Conservation (phyloP, 2,113 vertebrate species). For the Oreochromis tanganicae region DNA sequence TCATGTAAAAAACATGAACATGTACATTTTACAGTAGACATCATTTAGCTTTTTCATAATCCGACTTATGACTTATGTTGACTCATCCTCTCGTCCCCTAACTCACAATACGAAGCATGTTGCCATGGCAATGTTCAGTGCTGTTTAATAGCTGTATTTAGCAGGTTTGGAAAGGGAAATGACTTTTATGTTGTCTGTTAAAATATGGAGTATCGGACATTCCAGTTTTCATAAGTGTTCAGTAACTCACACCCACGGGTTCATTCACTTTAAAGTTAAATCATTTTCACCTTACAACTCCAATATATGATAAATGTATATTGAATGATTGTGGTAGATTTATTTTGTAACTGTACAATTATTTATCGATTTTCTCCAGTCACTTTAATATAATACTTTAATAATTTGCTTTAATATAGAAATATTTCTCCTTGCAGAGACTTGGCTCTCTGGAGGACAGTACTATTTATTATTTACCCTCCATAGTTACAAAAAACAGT, state of each 20-base stretch:
- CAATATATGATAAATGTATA: not conserved
- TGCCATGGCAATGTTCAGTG: not conserved
- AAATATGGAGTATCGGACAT: not conserved
- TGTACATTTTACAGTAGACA: too few relatives aligned
- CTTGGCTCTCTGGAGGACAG: too few relatives aligned
- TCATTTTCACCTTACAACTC: not conserved
- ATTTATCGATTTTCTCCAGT: too few relatives aligned
- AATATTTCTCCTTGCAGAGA: too few relatives aligned
- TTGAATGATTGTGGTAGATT: not conserved
- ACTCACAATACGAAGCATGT: not conserved
- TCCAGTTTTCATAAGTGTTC: not conserved
- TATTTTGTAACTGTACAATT: not conserved
- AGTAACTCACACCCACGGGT: not conserved
- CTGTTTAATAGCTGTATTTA: not conserved
- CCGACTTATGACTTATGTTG: too few relatives aligned
- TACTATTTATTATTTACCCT: too few relatives aligned
- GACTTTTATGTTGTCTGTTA: not conserved
- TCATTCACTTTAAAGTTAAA: not conserved
- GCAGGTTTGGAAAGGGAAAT: not conserved
- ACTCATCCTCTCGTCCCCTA: not conserved
- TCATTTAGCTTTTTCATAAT: too few relatives aligned
- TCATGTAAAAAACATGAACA: too few relatives aligned
- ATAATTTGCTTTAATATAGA: too few relatives aligned
- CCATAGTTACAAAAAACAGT: too few relatives aligned
- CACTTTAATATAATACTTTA: too few relatives aligned